Base-by-base conservation (phyloP, 2,797 vertebrate genomes). In the Sylvia borin region DNA sequence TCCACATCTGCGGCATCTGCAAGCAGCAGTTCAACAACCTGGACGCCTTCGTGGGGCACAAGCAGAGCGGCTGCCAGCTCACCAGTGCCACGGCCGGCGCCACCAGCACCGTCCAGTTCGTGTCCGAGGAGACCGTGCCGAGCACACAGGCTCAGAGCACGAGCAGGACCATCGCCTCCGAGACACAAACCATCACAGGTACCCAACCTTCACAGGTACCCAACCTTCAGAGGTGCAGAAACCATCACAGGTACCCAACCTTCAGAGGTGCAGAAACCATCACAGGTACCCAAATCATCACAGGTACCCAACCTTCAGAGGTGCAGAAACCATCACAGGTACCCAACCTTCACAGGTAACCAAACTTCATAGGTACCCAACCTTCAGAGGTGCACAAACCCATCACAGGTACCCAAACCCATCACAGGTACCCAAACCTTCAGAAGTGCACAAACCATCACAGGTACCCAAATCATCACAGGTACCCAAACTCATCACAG, bases 1-100 rank as follows among this genome's bases (percentile, higher is more conserved):
- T 99, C 88, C 99, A 99, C 94, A 99, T 99, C 88, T 99, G 99
- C 13, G 99, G 99, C 92, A 98, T 99, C 96, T 99, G 99, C 97
- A 99, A 99, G 95, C 99, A 99, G 95, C 99, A 99, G 96, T 99
- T 98, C 94, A 99, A 99, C 95, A 99, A 99, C 86, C 98, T 99
- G 76, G 99, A 99, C n/a, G 96, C 98, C 16, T 99, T 99, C 64
- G 98, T 99, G 11, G 98, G 98, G 45, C 99, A 99, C 95, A 99
- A 99, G 97, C 99, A 99, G 92, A 99, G 98, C 32, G 99, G 98
- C 83, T 99, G 99, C 92, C 98, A 99, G 54, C 96, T 99, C 27
- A 97, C 98, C 3, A 72, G 98, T 9, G 89, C 98, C 0, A 22
- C 98, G 0, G 94, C 98, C 3, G 90, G 98, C 1, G 72, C 97